Evolutionary conservation across 2,797 vertebrate genomes (phyloP).

Genomic region (Chelidonichthys spinosus): DNA sequence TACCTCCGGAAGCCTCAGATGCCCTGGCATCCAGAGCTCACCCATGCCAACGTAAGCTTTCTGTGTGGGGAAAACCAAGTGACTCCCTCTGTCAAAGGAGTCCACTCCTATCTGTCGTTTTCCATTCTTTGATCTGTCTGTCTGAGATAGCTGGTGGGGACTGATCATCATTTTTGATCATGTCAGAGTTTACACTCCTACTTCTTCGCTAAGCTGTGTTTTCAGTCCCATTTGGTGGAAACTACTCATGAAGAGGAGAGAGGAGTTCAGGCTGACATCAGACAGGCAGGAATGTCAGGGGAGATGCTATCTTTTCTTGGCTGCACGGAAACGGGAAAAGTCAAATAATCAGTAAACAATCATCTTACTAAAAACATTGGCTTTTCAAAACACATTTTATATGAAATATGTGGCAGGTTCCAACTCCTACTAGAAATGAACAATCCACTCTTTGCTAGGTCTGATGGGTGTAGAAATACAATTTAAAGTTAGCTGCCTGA

Average conservation of each 20-base stretch:
- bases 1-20: slow-evolving; percentile 60
- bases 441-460: slow-evolving; percentile 3
- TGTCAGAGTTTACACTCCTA: slow-evolving; percentile 36
- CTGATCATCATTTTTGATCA: slow-evolving; percentile 51
- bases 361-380: not conserved
- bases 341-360: slow-evolving; percentile 23
- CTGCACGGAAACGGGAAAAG: slow-evolving; percentile 53
- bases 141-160: slow-evolving; percentile 28
- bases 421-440: not conserved
- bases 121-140: slow-evolving; percentile 28
- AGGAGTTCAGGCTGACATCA: slow-evolving; percentile 53
- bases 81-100: slow-evolving; percentile 24
- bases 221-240: slow-evolving; percentile 61
- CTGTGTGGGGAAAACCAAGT: slow-evolving; percentile 37
- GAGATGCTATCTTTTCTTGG: slow-evolving; percentile 69
- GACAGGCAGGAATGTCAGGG: slow-evolving; percentile 63
- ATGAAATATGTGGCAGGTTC: slow-evolving; percentile 2
- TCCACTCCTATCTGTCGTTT: slow-evolving; percentile 25
- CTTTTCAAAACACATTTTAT: slow-evolving; percentile 7
- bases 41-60: slow-evolving; percentile 61
- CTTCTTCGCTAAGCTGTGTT: slow-evolving; percentile 32
- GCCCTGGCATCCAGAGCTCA: slow-evolving; percentile 56
- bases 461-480: not conserved
- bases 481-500: slow-evolving; percentile 16
- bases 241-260: slow-evolving; percentile 51